Percentiles rank a stretch among this genome's conserved stretches.
Evolutionary conservation across 2,113 vertebrate genomes (phyloP).

Genomic region (Kryptolebias marmoratus): DNA sequence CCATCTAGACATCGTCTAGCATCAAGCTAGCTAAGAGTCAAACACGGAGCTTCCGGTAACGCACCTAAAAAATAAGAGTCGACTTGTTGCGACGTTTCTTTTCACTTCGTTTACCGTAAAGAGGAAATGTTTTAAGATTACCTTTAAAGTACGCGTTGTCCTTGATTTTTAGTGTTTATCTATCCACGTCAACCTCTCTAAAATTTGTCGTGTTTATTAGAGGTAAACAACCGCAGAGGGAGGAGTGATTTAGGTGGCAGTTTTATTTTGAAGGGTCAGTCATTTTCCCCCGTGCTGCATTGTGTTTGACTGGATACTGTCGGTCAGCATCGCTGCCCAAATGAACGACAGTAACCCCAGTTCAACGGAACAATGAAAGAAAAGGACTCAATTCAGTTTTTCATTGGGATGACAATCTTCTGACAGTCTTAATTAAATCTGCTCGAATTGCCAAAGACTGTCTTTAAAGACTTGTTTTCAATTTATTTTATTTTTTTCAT

Average conservation of each 20-base stretch:
- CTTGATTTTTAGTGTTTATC: not conserved
- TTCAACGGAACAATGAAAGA: constrained; percentile 58
- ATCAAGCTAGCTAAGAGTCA: not conserved
- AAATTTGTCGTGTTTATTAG: no score
- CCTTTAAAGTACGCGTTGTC: not conserved
- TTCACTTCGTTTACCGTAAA: not conserved
- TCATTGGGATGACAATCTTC: not conserved
- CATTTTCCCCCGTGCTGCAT: rapidly evolving
- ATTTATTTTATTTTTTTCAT: not conserved
- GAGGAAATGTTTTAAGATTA: not conserved
- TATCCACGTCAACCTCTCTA: rapidly evolving
- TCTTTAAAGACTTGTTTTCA: rapidly evolving
- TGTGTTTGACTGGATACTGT: constrained; percentile 30
- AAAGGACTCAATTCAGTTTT: constrained; percentile 12
- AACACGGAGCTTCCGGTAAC: constrained; percentile 12
- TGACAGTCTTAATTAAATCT: not conserved
- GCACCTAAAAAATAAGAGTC: constrained; percentile 30
- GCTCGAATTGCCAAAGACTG: not conserved
- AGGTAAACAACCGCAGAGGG: no score
- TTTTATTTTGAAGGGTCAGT: constrained; percentile 23
- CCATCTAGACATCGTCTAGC: not conserved
- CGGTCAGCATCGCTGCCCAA: constrained; percentile 41
- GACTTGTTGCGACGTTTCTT: not conserved
- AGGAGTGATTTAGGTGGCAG: no score
- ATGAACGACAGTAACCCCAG: constrained; percentile 81